Conservation (phyloP, 1,140 invertebrate genomes). For the Glossosoma conforme region DNA sequence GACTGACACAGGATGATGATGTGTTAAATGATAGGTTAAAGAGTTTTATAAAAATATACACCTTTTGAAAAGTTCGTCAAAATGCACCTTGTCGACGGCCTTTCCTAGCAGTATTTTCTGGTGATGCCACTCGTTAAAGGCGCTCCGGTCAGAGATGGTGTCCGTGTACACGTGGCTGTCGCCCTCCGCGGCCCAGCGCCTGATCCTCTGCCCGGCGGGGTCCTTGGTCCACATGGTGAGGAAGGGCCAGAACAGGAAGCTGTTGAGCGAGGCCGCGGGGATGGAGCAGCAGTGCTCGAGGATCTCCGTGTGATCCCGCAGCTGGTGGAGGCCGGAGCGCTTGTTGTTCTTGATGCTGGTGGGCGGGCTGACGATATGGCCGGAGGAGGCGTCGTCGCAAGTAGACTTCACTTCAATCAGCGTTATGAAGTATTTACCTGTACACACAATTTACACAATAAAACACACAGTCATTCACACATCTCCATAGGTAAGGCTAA, state of each 20-base stretch:
- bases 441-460: constrained; percentile 12
- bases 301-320: constrained; percentile 38
- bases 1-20: too few species aligned
- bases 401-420: constrained; percentile 40
- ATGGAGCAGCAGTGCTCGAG: constrained; percentile 26
- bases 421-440: constrained; percentile 34
- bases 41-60: constrained; percentile 3
- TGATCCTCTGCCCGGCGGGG: constrained; percentile 32
- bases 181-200: constrained; percentile 36
- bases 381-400: constrained; percentile 30
- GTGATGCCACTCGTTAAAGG: constrained; percentile 36
- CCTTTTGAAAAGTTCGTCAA: constrained; percentile 28
- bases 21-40: not conserved
- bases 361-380: constrained; percentile 32
- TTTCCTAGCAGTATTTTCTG: constrained; percentile 28
- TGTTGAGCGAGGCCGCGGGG: constrained; percentile 29
- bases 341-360: constrained; percentile 41
- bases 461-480: not conserved
- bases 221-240: constrained; percentile 34
- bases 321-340: constrained; percentile 39
- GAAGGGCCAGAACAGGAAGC: constrained; percentile 38
- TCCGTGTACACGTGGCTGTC: constrained; percentile 36
- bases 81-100: constrained; percentile 23
- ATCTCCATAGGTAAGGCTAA: not conserved
- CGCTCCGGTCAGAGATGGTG: constrained; percentile 30